Evolutionary conservation across 2,888 invertebrate species (phyloP), one percentile per base, ranked within the genome.

Genomic region (Nemotelus pantherinus): DNA sequence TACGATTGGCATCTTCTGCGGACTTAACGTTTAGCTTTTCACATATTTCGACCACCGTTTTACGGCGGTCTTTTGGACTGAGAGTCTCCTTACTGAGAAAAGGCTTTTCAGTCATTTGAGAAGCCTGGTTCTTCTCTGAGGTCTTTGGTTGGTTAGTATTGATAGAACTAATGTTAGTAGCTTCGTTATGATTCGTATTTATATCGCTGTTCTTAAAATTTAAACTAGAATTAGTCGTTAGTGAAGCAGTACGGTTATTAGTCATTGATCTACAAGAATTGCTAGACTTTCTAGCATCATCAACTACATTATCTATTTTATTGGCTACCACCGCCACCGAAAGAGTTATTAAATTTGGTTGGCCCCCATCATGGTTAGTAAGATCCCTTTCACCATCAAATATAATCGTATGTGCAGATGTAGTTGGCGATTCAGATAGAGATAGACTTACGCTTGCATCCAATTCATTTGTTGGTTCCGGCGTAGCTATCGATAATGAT

Each of bases 321-420:
- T 41, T 50, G 7, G 47, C 3, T 41, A n/a, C 39, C 47, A 43
- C 72, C 72, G 47, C 53, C 72, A 58, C 72, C 74, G 60, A 53
- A 50, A 25, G 10, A 72, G 58, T 39, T 10, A 10, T 63, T 68
- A 68, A 41, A 43, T 60, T 39, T 50, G n/a, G 45, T 58, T 57
- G 72, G 58, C 58, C 72, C 47, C 10, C 53, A 41, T 53, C 53
- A n/a, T 60, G 45, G n/a, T 43, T 7, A 43, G 43, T 5, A 39
- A 60, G 10, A 48, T 74, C 60, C 39, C 74, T 63, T 45, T 70
- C 67, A 57, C 65, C 67, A 60, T 89, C 88, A 83, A 89, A 89
- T 80, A 89, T 89, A 84, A 89, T 88, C 77, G 89, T 88, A 82
- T 79, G 74, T 53, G 78, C 67, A 64, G 79, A 68, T 10, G 68